phyloP scores from a whole-genome alignment of 2,113 vertebrate species.

The Neomonachus schauinslandi region DNA sequence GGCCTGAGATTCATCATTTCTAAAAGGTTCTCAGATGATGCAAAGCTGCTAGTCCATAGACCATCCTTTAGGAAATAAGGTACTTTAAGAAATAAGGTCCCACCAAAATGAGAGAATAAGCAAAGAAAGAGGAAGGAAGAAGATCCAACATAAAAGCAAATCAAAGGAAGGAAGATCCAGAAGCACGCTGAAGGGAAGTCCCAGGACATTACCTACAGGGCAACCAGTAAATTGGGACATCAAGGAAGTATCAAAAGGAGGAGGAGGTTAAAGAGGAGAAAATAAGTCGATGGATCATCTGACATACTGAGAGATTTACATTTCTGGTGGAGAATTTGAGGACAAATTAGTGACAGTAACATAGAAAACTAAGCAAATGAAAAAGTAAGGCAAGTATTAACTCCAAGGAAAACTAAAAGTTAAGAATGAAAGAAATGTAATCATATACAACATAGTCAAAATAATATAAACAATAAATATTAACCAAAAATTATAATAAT shows the following conservation, averaged over 20 bases:
- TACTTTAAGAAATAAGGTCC: neutral
- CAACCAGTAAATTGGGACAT: neutral
- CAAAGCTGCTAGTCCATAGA: neutral
- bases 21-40: neutral
- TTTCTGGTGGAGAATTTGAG: neutral
- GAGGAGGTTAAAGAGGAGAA: neutral
- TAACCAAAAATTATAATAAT: neutral
- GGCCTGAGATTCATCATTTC: neutral
- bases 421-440: slow-evolving; percentile 7
- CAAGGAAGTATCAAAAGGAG: neutral
- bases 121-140: neutral
- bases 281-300: neutral
- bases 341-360: neutral
- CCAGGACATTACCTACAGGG: neutral
- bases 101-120: neutral
- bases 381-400: neutral
- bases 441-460: neutral
- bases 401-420: slow-evolving; percentile 2
- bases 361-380: neutral
- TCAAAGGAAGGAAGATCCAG: neutral
- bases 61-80: neutral
- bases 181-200: neutral
- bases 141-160: neutral
- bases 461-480: neutral
- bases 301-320: neutral